phyloP scores from a whole-genome alignment of 2,888 invertebrate species.

The Tuberolachnus salignus region DNA sequence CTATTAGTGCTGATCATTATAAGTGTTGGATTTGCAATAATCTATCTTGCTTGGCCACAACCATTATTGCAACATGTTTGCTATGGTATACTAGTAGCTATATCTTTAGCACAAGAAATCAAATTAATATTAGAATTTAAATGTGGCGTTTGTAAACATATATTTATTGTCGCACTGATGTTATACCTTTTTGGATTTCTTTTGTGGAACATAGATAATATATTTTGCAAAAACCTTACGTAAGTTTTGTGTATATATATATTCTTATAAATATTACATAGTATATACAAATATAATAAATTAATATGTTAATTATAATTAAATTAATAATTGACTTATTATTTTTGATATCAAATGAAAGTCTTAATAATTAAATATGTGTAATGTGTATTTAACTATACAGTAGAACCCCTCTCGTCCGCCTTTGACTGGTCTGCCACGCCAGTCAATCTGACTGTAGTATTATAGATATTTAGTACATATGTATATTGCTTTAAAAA shows the following conservation, averaged over 20 bases:
- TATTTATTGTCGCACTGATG: constrained; percentile 58
- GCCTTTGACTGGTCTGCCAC: too few relatives aligned
- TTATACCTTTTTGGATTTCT: constrained; percentile 63
- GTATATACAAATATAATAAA: too few relatives aligned
- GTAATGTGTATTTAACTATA: too few relatives aligned
- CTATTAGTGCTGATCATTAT: constrained; percentile 51
- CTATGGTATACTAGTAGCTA: constrained; percentile 62
- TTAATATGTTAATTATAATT: too few relatives aligned
- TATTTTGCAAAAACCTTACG: constrained; percentile 62
- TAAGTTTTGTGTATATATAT: constrained; percentile 57
- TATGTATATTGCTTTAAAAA: too few relatives aligned
- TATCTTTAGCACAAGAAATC: constrained; percentile 60
- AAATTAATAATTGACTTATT: too few relatives aligned
- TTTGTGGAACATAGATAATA: constrained; percentile 64
- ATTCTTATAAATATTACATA: neutral
- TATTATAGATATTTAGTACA: too few relatives aligned
- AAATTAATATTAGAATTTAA: constrained; percentile 58
- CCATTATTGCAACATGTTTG: constrained; percentile 62
- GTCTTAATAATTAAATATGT: too few relatives aligned
- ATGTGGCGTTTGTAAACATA: constrained; percentile 59
- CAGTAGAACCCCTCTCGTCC: too few relatives aligned
- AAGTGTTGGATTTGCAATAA: constrained; percentile 59
- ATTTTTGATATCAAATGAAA: too few relatives aligned
- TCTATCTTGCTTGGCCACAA: constrained; percentile 60
- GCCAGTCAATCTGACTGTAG: too few relatives aligned